Conservation (phyloP, 2,113 vertebrate species). For the Smithornis capensis region DNA sequence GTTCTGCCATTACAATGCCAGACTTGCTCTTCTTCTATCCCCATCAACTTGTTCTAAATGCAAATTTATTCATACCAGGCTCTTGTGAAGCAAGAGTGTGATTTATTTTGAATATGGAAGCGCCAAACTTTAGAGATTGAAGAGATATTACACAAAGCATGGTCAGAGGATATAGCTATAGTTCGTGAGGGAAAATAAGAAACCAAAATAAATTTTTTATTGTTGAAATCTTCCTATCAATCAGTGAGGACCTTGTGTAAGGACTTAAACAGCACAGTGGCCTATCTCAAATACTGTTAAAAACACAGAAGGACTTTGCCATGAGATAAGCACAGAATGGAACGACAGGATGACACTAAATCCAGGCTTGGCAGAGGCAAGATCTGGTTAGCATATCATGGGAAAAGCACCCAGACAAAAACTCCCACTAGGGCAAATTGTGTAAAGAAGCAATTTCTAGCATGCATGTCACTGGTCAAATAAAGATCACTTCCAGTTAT, state of each 20-base stretch:
- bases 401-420: neutral
- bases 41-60: neutral
- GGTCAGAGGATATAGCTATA: conserved; percentile 12
- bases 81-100: conserved; percentile 18
- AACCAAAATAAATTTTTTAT: neutral
- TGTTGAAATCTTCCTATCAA: neutral
- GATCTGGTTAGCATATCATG: neutral
- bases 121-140: conserved; percentile 23
- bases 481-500: neutral
- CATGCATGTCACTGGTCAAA: neutral
- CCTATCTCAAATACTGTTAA: neutral
- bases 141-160: conserved; percentile 14
- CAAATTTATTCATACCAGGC: neutral
- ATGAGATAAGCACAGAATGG: neutral
- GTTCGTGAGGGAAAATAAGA: conserved; percentile 17
- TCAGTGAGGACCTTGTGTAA: neutral
- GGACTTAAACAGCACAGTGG: neutral
- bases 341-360: neutral
- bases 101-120: conserved; percentile 33
- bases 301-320: neutral
- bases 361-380: neutral
- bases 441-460: neutral
- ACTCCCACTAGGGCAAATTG: neutral
- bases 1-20: conserved; percentile 22
- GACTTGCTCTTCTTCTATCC: conserved; percentile 11